These are phyloP conservation scores for Psittacula cyanocephala DNA, from an alignment of 2,113 vertebrate species.

Conservation along the genomic window DNA sequence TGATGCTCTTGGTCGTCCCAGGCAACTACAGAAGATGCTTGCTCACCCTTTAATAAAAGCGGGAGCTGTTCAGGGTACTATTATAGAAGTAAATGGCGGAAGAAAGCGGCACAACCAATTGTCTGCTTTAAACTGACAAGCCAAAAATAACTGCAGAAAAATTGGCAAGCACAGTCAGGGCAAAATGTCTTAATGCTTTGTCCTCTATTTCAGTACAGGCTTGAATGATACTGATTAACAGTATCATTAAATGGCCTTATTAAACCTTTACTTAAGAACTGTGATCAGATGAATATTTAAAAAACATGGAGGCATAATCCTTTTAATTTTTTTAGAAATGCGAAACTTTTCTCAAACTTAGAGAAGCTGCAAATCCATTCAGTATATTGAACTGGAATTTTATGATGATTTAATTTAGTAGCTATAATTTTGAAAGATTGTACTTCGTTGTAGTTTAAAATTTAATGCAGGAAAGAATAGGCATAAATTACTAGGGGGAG, in stretches of 20 bases:
- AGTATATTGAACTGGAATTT: background rate
- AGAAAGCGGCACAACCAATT: accelerated
- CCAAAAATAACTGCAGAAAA: background rate
- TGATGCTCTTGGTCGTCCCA: background rate
- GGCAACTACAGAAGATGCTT: background rate
- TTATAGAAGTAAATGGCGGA: background rate
- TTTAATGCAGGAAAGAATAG: background rate
- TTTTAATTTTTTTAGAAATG: background rate
- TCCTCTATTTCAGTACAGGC: background rate
- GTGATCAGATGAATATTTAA: background rate
- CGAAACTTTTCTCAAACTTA: background rate
- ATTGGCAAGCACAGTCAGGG: background rate
- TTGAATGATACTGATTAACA: background rate
- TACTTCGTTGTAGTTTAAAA: background rate
- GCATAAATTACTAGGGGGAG: background rate
- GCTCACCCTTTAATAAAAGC: background rate
- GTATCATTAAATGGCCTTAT: background rate
- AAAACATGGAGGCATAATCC: background rate
- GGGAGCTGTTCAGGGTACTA: background rate
- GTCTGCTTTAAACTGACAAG: background rate
- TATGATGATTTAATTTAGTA: background rate
- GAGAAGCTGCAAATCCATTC: background rate
- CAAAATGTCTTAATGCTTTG: background rate
- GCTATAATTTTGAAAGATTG: background rate
- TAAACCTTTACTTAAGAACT: background rate